Percentiles rank a stretch among this genome's conserved stretches.
phyloP scores from a whole-genome alignment of 92 coral and sea anemone species.

The Phenganax stokvisi region DNA sequence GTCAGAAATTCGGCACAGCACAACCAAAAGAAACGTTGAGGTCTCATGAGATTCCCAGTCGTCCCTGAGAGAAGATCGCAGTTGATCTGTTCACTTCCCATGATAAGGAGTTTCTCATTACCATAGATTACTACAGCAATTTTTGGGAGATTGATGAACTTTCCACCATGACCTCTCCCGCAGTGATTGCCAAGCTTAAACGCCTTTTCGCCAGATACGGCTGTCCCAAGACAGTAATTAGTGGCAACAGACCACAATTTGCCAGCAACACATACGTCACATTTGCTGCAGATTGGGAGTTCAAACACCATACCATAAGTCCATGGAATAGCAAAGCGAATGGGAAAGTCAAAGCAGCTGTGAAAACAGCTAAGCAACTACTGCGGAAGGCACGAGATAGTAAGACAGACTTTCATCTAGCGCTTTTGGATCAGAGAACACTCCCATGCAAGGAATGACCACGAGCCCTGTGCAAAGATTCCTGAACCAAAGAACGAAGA shows the following conservation, averaged over 20 bases:
- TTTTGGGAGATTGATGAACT: constrained; percentile 27
- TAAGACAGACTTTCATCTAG: constrained; percentile 9
- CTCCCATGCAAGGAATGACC: constrained; percentile 22
- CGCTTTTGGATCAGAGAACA: constrained; percentile 17
- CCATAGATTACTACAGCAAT: constrained; percentile 38
- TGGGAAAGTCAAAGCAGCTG: constrained; percentile 24
- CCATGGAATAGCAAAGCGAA: constrained; percentile 16
- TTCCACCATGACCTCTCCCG: constrained; percentile 26
- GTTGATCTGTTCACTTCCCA: constrained; percentile 12
- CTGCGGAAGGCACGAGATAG: constrained; percentile 30
- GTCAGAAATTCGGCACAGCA: constrained; percentile 23
- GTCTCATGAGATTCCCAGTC: constrained; percentile 23
- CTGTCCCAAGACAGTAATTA: background rate
- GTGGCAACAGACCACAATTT: background rate
- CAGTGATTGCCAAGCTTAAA: constrained; percentile 36
- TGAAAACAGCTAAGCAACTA: constrained; percentile 24
- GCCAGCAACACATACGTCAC: too few relatives aligned
- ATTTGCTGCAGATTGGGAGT: background rate
- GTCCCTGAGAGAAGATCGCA: constrained; percentile 37
- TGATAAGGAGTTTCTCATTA: constrained; percentile 5
- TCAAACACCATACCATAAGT: background rate
- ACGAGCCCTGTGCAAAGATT: constrained; percentile 19
- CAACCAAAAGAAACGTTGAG: constrained; percentile 42
- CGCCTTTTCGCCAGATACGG: constrained; percentile 30
- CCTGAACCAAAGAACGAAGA: constrained; percentile 22